These are phyloP conservation scores for Notodonta ziczac DNA, from an alignment of 2,888 invertebrate species.

Conservation along the genomic window DNA sequence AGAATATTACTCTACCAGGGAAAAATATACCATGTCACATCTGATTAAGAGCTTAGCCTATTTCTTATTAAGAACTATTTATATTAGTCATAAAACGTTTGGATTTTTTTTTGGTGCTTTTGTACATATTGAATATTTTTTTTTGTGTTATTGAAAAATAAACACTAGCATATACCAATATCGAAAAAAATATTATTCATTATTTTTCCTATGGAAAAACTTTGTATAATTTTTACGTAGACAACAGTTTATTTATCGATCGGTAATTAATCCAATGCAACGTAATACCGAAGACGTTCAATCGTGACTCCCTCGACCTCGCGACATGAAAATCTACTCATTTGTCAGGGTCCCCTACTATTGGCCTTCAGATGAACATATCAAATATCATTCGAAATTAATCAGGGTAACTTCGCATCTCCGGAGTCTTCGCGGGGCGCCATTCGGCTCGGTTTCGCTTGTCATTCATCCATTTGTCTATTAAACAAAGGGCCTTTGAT, in stretches of 20 bases:
- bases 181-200: too few relatives aligned
- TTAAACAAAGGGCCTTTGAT: constrained; percentile 36
- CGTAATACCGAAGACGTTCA: constrained; percentile 65
- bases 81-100: too few relatives aligned
- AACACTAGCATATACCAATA: too few relatives aligned
- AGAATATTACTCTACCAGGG: too few relatives aligned
- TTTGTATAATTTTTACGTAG: background rate
- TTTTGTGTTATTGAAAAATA: too few relatives aligned
- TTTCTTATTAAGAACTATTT: too few relatives aligned
- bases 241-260: constrained; percentile 25
- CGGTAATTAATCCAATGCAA: constrained; percentile 55
- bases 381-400: constrained; percentile 81
- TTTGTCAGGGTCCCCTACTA: constrained; percentile 71
- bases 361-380: constrained; percentile 71
- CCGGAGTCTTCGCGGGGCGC: constrained; percentile 43
- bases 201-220: background rate
- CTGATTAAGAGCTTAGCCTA: too few relatives aligned
- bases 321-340: constrained; percentile 73
- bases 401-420: constrained; percentile 60
- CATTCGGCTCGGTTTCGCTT: constrained; percentile 41
- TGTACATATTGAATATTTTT: too few relatives aligned
- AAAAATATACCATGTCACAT: too few relatives aligned
- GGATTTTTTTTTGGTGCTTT: too few relatives aligned
- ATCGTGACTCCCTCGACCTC: constrained; percentile 52
- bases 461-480: constrained; percentile 34